Evolutionary conservation across 92 coral and sea anemone genomes (phyloP).

Genomic region (Muricea muricata): DNA sequence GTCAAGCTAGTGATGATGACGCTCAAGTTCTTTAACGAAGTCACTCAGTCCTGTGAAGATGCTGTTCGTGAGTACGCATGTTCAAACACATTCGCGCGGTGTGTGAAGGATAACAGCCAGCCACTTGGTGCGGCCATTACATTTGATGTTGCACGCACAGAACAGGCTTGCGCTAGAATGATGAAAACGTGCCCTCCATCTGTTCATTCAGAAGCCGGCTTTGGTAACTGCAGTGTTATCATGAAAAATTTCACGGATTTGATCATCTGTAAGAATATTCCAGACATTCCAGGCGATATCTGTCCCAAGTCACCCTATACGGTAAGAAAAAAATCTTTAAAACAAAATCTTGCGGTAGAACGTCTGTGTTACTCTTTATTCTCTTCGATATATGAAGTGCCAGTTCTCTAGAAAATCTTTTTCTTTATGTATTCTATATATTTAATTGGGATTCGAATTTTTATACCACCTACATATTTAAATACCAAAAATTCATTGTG

Average conservation of each 20-base stretch:
- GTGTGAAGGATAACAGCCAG: not conserved
- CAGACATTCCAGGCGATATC: not conserved
- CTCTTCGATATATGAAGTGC: too few relatives aligned
- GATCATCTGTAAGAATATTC: not conserved
- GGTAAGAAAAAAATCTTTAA: not conserved
- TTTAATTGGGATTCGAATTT: too few relatives aligned
- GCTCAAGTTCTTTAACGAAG: not conserved
- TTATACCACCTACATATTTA: too few relatives aligned
- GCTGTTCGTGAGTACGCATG: slow-evolving; percentile 26
- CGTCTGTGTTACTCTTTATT: too few relatives aligned
- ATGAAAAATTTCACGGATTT: slow-evolving; percentile 23
- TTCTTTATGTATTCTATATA: too few relatives aligned
- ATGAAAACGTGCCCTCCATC: not conserved
- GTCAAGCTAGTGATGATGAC: not conserved
- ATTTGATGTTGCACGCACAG: not conserved
- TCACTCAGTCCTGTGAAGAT: not conserved
- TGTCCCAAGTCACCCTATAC: slow-evolving; percentile 4
- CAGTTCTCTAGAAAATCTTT: too few relatives aligned
- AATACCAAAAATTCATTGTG: too few relatives aligned
- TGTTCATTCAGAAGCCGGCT: not conserved
- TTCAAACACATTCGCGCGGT: slow-evolving; percentile 13
- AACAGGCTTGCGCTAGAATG: slow-evolving; percentile 24
- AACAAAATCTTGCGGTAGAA: too few relatives aligned
- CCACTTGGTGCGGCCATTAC: not conserved
- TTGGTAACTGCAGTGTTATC: slow-evolving; percentile 32